Evolutionary conservation across 2,797 vertebrate species (phyloP).

Genomic region (Chaunax sp.): DNA sequence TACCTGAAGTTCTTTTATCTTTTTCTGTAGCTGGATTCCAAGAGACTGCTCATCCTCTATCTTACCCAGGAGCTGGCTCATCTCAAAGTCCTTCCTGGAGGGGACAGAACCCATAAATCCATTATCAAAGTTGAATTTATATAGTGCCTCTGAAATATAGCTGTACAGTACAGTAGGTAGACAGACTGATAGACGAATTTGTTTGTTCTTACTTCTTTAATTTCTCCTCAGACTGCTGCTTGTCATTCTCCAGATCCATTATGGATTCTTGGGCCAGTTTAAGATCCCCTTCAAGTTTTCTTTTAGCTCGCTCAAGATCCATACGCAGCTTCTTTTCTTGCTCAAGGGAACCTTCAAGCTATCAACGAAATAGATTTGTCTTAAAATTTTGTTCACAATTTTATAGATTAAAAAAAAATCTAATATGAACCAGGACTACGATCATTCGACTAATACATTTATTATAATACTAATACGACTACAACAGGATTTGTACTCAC

Average conservation of each 20-base stretch:
- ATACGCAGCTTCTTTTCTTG: conserved; percentile 88
- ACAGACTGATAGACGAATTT: neutral
- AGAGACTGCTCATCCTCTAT: conserved; percentile 89
- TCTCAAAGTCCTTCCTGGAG: conserved; percentile 91
- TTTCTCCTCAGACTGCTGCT: conserved; percentile 88
- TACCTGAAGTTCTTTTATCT: conserved; percentile 90
- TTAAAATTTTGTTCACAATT: neutral
- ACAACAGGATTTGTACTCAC: conserved; percentile 65
- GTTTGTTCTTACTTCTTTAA: conserved; percentile 84
- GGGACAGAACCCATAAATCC: neutral
- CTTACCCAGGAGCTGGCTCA: conserved; percentile 85
- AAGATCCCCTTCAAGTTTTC: conserved; percentile 90
- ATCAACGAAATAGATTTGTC: neutral
- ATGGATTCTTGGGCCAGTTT: conserved; percentile 89
- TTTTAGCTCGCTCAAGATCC: conserved; percentile 88
- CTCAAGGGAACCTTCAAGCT: conserved; percentile 90
- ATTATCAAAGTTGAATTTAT: neutral
- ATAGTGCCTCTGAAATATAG: neutral
- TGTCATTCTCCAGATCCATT: conserved; percentile 88
- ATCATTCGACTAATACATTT: too few species aligned
- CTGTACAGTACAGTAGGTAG: neutral
- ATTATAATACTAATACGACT: too few species aligned
- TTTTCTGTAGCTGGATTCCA: conserved; percentile 75
- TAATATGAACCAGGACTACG: too few species aligned
- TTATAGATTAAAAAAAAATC: too few species aligned